These are phyloP conservation scores for Hassar affinis DNA, from an alignment of 2,113 vertebrate species.

Conservation along the genomic window DNA sequence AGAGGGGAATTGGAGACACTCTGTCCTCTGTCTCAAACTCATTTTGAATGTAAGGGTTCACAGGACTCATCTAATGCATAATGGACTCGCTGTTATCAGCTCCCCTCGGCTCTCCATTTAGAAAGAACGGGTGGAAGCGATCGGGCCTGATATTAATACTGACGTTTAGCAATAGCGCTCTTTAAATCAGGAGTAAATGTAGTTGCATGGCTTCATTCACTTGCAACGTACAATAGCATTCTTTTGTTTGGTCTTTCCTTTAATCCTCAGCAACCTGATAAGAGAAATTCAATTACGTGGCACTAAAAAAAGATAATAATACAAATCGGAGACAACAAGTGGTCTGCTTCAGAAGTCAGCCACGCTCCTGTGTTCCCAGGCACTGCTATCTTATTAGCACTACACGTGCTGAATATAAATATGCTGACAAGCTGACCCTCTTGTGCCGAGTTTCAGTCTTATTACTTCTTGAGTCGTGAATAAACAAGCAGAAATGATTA, in stretches of 20 bases:
- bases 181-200: constrained; percentile 27
- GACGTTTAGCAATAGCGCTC: constrained; percentile 27
- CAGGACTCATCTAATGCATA: constrained; percentile 29
- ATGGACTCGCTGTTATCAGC: constrained; percentile 24
- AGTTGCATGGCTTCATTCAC: constrained; percentile 49
- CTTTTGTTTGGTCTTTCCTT: constrained; percentile 43
- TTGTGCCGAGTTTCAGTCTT: constrained; percentile 22
- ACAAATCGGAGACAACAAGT: constrained; percentile 44
- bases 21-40: constrained; percentile 31
- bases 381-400: constrained; percentile 46
- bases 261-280: constrained; percentile 39
- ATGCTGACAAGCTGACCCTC: constrained; percentile 41
- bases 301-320: constrained; percentile 42
- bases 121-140: constrained; percentile 1
- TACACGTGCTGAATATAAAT: constrained; percentile 51
- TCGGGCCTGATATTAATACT: constrained; percentile 34
- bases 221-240: constrained; percentile 39
- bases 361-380: background rate
- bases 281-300: constrained; percentile 48
- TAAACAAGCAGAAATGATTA: constrained; percentile 42
- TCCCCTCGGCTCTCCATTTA: constrained; percentile 27
- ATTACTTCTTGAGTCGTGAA: constrained; percentile 39
- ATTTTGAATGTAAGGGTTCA: constrained; percentile 32
- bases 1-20: constrained; percentile 23
- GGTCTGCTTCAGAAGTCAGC: constrained; percentile 41